Base-by-base conservation (phyloP, 2,113 vertebrate genomes). In the Taxidea taxus region DNA sequence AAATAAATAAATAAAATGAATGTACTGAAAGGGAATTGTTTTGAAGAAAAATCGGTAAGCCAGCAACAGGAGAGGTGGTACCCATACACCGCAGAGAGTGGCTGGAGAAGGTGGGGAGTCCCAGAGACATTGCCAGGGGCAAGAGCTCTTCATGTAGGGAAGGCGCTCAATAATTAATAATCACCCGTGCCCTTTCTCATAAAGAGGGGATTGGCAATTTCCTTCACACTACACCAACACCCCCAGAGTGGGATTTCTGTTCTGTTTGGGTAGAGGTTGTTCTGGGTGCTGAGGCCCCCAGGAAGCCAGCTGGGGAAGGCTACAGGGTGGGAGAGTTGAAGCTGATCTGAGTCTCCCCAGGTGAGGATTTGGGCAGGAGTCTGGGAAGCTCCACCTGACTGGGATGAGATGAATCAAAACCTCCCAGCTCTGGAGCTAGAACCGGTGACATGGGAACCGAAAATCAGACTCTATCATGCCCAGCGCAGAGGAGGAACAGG, bases 51-150 rank as follows among this genome's bases (percentile, higher is more conserved):
- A 15, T 39, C 8, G 74, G 42, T 16, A 23, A 68, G 74, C 68
- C 54, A 37, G 49, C 39, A 23, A 29, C 51, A 37, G 18, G 4
- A 27, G 9, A 60, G 56, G 39, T 54, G 74, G 51, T 31, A 11
- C 7, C 37, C 14, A 12, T 10, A 34, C 2, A 39, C 0, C 5
- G 78, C n/a, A 75, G 27, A 82, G 37, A 34, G 68, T 12, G n/a
- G 31, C 23, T 27, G 7, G 15, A 31, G 70, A 80, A 42, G 1
- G 72, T 20, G 83, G 4, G 64, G 54, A 6, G 29, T 66, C 31
- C 56, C 29, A 4, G 42, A 37, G 62, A 27, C 31, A 12, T 7
- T 0, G 34, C 27, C 4, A 1, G 11, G 5, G 58, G 34, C 0
- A 7, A 2, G 51, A 18, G 20, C 7, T 25, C 16, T 87, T 51